Base-by-base conservation (phyloP, 2,797 vertebrate genomes). In the Neopelma chrysocephalum region DNA sequence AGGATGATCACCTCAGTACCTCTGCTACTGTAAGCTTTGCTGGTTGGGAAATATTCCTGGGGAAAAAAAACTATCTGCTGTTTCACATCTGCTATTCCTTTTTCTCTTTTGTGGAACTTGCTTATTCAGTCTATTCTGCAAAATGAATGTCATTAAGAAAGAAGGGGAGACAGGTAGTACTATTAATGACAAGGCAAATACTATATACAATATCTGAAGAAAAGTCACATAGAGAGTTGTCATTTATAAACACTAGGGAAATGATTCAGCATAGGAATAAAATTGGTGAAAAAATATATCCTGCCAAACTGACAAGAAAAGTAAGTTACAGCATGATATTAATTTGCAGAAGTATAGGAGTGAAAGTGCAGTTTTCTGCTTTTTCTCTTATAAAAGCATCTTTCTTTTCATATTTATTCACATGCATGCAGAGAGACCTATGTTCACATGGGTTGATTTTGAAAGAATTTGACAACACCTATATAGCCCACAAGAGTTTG, bases 221-320 rank as follows among this genome's bases (percentile, higher is more conserved):
- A 91, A 96, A 96, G 19, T 6, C 58, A 69, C 60, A 62, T 11
- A 89, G 29, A 69, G 9, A 69, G 10, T 11, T 90, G 75, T 34
- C 75, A 82, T 76, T 91, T 94, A 93, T 61, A 93, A 96, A 82
- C 69, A 43, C 66, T 26, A 65, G 31, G 42, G 31, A 85, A 95
- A 92, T 70, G 69, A 56, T 83, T 76, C 62, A 87, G 21, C 54
- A 72, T 27, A 47, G 36, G 26, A 93, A 86, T 76, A 89, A 93
- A 96, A 89, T 40, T 89, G 45, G 20, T 66, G 48, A 68, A 89
- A 95, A 96, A 89, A 53, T 94, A 80, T 20, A 88, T 75, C 56
- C 76, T 95, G 90, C 60, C 94, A 93, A 86, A 73, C 29, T 92
- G 75, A 75, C 50, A 78, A n/a, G 42, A 82, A 71, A 90, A 94